A percentile compares a stretch with the other conserved stretches of the same genome.
Evolutionary conservation across 2,797 vertebrate species (phyloP).

Genomic region (Melanotaenia parkinsoni): DNA sequence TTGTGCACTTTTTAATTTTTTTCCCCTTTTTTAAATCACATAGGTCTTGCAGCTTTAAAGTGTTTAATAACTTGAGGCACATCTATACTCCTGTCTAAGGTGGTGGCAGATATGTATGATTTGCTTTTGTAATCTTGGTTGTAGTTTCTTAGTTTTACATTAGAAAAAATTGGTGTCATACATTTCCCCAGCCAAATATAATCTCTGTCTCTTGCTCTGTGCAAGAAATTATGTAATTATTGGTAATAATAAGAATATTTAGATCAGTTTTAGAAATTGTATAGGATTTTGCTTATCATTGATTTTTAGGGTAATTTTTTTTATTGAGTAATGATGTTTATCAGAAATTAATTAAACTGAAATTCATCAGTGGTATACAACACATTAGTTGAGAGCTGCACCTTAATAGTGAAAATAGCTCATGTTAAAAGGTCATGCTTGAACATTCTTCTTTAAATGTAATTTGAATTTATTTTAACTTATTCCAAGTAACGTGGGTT

Average conservation of each 20-base stretch:
- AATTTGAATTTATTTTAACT: background rate
- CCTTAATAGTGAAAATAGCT: background rate
- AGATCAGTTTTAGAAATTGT: background rate
- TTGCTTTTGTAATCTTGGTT: background rate
- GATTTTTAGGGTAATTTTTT: background rate
- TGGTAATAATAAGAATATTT: background rate
- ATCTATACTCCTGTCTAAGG: background rate
- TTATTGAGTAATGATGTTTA: background rate
- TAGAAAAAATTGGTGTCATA: background rate
- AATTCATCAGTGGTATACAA: background rate
- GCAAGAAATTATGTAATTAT: background rate
- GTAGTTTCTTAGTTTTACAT: background rate
- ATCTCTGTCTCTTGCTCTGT: background rate
- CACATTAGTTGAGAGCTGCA: background rate
- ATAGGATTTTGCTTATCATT: background rate
- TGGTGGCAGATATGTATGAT: background rate
- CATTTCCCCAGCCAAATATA: background rate
- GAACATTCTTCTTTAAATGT: background rate
- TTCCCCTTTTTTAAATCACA: background rate
- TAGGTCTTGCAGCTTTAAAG: background rate
- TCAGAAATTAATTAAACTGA: background rate
- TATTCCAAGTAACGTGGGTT: background rate
- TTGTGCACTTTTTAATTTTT: background rate
- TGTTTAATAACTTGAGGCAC: background rate
- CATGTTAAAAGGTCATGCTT: background rate